phyloP scores from a whole-genome alignment of 2,888 invertebrate genomes.

The Tipula helvola region DNA sequence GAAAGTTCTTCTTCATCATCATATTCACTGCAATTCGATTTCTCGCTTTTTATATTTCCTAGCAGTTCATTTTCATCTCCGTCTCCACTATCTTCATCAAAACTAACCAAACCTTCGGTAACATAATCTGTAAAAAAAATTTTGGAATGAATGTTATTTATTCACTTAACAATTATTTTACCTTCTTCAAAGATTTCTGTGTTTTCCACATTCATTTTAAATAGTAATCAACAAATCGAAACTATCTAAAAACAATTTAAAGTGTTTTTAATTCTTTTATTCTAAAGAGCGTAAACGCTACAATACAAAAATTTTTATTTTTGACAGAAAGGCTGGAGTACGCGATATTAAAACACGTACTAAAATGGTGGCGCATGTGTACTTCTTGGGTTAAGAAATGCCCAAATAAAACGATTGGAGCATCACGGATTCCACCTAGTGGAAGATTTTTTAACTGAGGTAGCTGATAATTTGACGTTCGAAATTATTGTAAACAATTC shows the following conservation, averaged over 20 bases:
- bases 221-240: neutral
- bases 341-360: no score
- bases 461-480: no score
- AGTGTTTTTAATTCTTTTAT: no score
- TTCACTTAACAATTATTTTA: neutral
- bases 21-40: neutral
- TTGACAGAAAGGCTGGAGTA: no score
- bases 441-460: no score
- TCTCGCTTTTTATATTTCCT: neutral
- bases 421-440: no score
- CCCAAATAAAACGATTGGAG: no score
- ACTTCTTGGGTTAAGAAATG: no score
- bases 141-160: neutral
- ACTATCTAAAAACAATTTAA: neutral
- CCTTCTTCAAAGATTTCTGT: neutral
- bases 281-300: no score
- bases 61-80: neutral
- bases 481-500: no score
- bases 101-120: neutral
- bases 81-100: neutral
- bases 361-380: no score
- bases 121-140: neutral
- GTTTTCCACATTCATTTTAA: neutral
- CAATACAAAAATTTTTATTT: no score
- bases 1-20: neutral